Evolutionary conservation across 1,140 invertebrate species (phyloP).

Genomic region (Aphelinus certus): DNA sequence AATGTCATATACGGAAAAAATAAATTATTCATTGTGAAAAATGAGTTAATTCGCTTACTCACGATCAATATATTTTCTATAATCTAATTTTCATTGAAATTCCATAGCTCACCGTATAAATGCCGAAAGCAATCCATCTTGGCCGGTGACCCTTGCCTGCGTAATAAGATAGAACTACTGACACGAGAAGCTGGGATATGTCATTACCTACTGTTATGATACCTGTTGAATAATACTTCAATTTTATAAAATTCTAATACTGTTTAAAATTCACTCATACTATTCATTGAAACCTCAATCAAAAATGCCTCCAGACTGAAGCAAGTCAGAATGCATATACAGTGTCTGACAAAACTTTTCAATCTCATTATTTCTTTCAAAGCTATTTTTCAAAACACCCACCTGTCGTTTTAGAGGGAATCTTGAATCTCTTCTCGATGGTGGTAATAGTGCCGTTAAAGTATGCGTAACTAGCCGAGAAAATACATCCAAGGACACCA

Average conservation of each 20-base stretch:
- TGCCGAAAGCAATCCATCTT: slow-evolving; percentile 77
- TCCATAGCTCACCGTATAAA: slow-evolving; percentile 67
- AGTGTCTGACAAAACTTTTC: no score
- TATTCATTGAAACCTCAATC: no score
- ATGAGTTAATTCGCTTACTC: no score
- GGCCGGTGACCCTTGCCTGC: slow-evolving; percentile 75
- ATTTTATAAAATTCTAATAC: slow-evolving; percentile 2
- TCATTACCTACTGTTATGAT: slow-evolving; percentile 79
- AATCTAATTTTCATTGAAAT: no score
- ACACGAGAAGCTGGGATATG: slow-evolving; percentile 69
- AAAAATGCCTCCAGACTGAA: no score
- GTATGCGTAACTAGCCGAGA: slow-evolving; percentile 80
- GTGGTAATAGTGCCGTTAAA: slow-evolving; percentile 83
- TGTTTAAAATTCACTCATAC: neutral
- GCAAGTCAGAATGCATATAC: no score
- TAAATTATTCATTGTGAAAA: no score
- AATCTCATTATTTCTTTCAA: no score
- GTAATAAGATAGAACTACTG: slow-evolving; percentile 74
- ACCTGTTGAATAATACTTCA: slow-evolving; percentile 58
- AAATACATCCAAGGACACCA: slow-evolving; percentile 77
- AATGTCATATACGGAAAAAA: no score
- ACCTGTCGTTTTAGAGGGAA: slow-evolving; percentile 80
- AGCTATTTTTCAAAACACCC: slow-evolving; percentile 42
- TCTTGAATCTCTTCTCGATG: slow-evolving; percentile 83
- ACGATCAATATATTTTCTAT: no score